Percentiles rank a stretch among this genome's conserved stretches.
Conservation (phyloP, 2,113 vertebrate genomes). For the Lontra canadensis region DNA sequence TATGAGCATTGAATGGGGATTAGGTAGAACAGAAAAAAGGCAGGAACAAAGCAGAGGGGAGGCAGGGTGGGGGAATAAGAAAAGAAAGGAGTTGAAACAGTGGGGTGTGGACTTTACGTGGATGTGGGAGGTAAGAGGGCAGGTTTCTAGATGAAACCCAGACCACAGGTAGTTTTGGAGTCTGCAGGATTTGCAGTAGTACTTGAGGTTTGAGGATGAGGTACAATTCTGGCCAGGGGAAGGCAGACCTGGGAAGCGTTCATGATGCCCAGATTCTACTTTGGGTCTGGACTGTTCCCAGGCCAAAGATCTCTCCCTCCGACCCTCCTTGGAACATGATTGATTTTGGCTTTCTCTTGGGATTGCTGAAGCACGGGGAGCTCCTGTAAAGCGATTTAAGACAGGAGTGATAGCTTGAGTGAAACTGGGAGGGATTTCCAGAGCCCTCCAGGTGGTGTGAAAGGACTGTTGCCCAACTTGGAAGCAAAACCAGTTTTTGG, state of each 20-base stretch:
- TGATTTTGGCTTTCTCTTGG: background rate
- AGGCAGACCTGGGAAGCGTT: background rate
- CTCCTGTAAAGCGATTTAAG: background rate
- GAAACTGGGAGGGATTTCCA: background rate
- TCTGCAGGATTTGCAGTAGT: background rate
- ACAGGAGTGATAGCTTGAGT: background rate
- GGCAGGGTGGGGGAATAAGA: background rate
- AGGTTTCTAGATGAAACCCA: background rate
- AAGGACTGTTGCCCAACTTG: background rate
- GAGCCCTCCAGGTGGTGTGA: background rate
- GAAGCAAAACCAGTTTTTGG: slow-evolving; percentile 21
- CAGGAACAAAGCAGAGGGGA: background rate
- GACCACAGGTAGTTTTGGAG: background rate
- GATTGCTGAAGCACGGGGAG: background rate
- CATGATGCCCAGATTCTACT: background rate
- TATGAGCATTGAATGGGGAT: background rate
- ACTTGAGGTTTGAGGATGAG: background rate
- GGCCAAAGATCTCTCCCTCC: background rate
- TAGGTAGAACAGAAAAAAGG: background rate
- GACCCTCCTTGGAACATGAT: background rate
- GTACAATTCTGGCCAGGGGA: background rate
- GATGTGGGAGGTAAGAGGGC: background rate
- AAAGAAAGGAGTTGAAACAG: background rate
- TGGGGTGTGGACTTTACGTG: background rate
- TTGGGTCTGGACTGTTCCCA: background rate